Evolutionary conservation across 2,797 vertebrate species (phyloP), one percentile per base, ranked within the genome.

Genomic region (Alectoris magna): DNA sequence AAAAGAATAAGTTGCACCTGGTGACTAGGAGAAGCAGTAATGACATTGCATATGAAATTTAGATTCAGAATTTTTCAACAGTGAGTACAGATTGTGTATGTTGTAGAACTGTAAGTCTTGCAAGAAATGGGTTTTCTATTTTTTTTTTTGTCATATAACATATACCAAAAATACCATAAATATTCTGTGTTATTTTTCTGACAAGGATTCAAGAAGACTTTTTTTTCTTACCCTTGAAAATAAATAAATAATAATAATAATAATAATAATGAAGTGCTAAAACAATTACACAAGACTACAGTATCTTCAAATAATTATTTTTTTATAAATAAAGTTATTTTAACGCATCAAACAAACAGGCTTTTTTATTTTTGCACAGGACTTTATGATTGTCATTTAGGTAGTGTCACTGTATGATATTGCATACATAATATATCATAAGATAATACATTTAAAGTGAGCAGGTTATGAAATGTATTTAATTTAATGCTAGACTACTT

Each of bases 401-500:
- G 9, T 67, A 60, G 21, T 78, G 8, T 36, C 63, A 63, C 64
- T 72, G 70, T 86, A 56, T 77, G 88, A 88, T 56, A 87, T 83
- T 83, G 62, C 62, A 82, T 94, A 15, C 27, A 84, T 88, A 93
- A 87, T 89, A 51, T 87, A 87, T 88, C 86, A 92, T 92, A 87
- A 63, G 36, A n/a, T 90, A 92, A 88, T 69, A 21, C 39, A 88
- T 90, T 92, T 90, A 88, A 70, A 90, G 62, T 56, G 27, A 90
- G 66, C 29, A 14, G 51, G 39, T 95, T 76, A 92, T 95, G 89
- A 75, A 94, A 94, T 94, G n/a, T 80, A 55, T 93, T 97, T 97
- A 96, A 96, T 92, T 96, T 85, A 94, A 91, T 82, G 92, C 49
- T 82, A 92, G 59, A 80, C 46, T 92, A 76, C 59, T 86, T 97